A percentile compares a stretch with the other conserved stretches of the same genome.
Evolutionary conservation across 2,113 vertebrate genomes (phyloP).

Genomic region (Ptilorrhoa leucosticta): DNA sequence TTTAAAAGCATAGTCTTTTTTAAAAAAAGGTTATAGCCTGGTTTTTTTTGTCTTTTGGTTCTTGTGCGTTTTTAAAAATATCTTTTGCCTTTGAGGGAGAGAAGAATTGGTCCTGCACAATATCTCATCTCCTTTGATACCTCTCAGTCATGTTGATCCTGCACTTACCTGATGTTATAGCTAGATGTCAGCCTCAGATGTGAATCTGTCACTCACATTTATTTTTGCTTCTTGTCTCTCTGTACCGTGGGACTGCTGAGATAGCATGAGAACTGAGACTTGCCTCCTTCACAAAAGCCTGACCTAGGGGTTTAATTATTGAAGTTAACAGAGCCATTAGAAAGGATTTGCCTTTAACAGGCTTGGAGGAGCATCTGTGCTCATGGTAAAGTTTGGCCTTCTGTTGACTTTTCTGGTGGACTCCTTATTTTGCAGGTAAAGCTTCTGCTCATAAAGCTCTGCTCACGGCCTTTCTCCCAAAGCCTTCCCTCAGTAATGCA

Average conservation of each 20-base stretch:
- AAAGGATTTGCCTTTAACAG: neutral
- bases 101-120: neutral
- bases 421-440: neutral
- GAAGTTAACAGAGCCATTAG: neutral
- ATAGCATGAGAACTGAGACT: neutral
- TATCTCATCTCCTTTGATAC: neutral
- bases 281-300: neutral
- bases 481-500: neutral
- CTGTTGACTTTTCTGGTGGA: neutral
- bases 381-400: neutral
- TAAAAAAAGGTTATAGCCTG: neutral
- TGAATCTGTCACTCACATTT: conserved; percentile 18
- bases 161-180: conserved; percentile 50
- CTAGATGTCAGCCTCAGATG: conserved; percentile 62
- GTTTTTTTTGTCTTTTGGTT: neutral
- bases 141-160: neutral
- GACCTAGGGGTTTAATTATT: neutral
- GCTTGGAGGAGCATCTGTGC: neutral
- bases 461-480: neutral
- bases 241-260: rapidly evolving
- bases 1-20: neutral
- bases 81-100: neutral
- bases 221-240: neutral
- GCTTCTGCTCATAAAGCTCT: neutral
- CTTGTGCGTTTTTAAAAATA: neutral